Conservation (phyloP, 1,140 invertebrate genomes). For the Druon quercuslanigerum region DNA sequence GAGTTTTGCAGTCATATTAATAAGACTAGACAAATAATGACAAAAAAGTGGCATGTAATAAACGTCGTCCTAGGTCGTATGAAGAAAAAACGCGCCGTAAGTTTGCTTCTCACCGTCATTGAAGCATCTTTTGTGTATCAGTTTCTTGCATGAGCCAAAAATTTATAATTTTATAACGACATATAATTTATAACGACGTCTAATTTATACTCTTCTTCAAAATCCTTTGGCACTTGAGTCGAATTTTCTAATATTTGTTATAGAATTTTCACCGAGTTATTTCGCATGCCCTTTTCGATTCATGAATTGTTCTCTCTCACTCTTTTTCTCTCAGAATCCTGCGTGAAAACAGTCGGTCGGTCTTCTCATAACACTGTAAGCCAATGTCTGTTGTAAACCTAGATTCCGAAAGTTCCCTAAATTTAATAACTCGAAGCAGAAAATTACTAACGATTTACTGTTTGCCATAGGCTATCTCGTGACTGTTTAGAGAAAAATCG, state of each 20-base stretch:
- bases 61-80: conserved; percentile 19
- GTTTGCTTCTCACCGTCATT: conserved; percentile 10
- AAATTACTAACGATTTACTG: conserved; percentile 55
- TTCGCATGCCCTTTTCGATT: conserved; percentile 21
- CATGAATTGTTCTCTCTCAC: conserved; percentile 4
- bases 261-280: conserved; percentile 17
- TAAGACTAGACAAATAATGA: conserved; percentile 24
- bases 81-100: conserved; percentile 4
- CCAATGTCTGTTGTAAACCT: conserved; percentile 26
- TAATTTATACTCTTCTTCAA: conserved; percentile 13
- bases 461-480: conserved; percentile 64
- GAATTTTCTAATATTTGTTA: conserved; percentile 27
- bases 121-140: conserved; percentile 24
- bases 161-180: neutral
- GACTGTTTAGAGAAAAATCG: conserved; percentile 62
- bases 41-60: conserved; percentile 30
- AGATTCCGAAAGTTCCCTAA: conserved; percentile 22
- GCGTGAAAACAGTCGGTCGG: conserved; percentile 30
- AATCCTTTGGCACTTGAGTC: conserved; percentile 22
- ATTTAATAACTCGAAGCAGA: conserved; percentile 19
- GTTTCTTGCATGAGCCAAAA: conserved; percentile 1
- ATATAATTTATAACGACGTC: conserved; percentile 17
- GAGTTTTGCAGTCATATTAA: conserved; percentile 16
- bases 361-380: conserved; percentile 26
- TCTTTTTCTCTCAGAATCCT: neutral